phyloP scores from a whole-genome alignment of 2,888 invertebrate genomes.

The Oxyteleia sp. region DNA sequence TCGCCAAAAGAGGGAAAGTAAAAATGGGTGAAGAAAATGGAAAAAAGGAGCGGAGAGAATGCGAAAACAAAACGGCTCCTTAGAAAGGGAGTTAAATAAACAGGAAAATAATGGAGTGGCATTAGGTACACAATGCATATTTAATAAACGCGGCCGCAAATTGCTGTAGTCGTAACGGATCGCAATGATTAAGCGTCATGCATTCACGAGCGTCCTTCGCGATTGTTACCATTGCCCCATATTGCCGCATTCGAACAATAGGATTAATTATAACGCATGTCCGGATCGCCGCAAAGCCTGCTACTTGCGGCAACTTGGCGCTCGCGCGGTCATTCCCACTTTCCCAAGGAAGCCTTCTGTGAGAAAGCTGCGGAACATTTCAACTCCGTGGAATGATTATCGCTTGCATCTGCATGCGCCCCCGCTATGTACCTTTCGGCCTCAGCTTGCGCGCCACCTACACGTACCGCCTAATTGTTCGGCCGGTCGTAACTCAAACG shows the following conservation, averaged over 20 bases:
- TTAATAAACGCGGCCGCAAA: slow-evolving; percentile 57
- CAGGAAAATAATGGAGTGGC: slow-evolving; percentile 61
- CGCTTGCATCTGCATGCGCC: slow-evolving; percentile 48
- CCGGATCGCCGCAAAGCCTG: slow-evolving; percentile 81
- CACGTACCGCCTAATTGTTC: slow-evolving; percentile 48
- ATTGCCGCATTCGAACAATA: slow-evolving; percentile 81
- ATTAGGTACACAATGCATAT: slow-evolving; percentile 53
- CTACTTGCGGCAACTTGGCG: slow-evolving; percentile 79
- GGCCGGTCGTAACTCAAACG: slow-evolving; percentile 51
- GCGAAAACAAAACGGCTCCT: neutral
- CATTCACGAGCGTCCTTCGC: slow-evolving; percentile 75
- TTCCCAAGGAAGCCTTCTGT: slow-evolving; percentile 65
- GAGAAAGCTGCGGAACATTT: slow-evolving; percentile 70
- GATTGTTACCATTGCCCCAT: slow-evolving; percentile 77
- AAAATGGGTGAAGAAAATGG: neutral
- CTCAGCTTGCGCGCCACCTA: slow-evolving; percentile 34
- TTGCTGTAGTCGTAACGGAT: slow-evolving; percentile 61
- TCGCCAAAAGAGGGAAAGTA: slow-evolving; percentile 12
- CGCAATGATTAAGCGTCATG: slow-evolving; percentile 80
- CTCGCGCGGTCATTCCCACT: slow-evolving; percentile 63
- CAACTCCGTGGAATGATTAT: slow-evolving; percentile 72
- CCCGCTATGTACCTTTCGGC: slow-evolving; percentile 18
- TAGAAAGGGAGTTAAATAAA: slow-evolving; percentile 38
- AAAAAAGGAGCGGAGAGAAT: neutral
- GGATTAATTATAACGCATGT: slow-evolving; percentile 85